Evolutionary conservation across 2,888 invertebrate genomes (phyloP), one percentile per base, ranked within the genome.

Genomic region (Eilema griseolum): DNA sequence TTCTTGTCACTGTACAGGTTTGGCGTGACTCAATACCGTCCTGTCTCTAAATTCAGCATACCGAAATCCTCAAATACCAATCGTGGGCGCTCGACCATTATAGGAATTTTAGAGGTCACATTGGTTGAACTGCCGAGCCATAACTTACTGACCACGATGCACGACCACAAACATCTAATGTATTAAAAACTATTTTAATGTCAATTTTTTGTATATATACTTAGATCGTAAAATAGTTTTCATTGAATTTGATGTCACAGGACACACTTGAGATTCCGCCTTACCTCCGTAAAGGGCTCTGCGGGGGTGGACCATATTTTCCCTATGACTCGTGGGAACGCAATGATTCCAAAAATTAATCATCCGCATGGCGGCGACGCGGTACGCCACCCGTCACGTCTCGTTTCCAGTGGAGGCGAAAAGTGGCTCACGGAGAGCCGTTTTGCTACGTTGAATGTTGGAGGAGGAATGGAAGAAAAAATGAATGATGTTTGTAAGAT

Each of bases 71-170:
- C 75, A 79, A 87, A 88, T 88, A 78, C 87, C 87, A 88, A 84
- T 86, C 84, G 79, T 80, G 79, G 84, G 78, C 81, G 86, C 81
- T 84, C 76, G 77, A 85, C 83, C 87, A 88, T 88, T 83, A 81
- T 85, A 83, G 85, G 88, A 87, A 92, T 93, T 88, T 83, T 89
- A 86, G 86, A 89, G 92, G 89, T 89, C 88, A 84, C 77, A 83
- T 80, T 86, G 85, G 83, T 84, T 85, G 75, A 84, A 85, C 79
- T 78, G 75, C 79, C 73, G 73, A 75, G 72, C 80, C 82, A 83
- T 87, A 86, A 84, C 81, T 87, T 77, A 85, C 78, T 80, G 81
- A 83, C 82, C 85, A 82, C 77, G 74, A 70, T 71, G 77, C 70
- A 78, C 72, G 77, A 74, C 76, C 77, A 74, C 75, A 72, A 71